Conservation (phyloP, 2,797 vertebrate genomes). For the Pangasius mekongensis region DNA sequence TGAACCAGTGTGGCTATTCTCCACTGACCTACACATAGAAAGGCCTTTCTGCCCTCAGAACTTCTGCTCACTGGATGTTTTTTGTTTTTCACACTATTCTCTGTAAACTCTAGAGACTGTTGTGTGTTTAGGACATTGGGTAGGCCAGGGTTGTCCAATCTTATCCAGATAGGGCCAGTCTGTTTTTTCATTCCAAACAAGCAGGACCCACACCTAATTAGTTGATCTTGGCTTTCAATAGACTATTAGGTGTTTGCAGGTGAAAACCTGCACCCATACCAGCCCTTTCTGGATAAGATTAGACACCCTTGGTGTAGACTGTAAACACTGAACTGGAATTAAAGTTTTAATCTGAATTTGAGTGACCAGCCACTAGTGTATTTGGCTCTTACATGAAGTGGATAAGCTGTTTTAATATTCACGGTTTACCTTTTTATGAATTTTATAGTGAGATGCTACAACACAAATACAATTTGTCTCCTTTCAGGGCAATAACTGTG, state of each 20-base stretch:
- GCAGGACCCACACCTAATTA: not conserved
- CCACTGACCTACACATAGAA: not conserved
- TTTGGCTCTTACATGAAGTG: not conserved
- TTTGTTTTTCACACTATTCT: not conserved
- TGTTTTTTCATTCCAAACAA: not conserved
- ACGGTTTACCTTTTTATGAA: conserved; percentile 1
- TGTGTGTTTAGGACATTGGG: not conserved
- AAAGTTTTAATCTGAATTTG: not conserved
- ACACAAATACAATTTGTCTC: not conserved
- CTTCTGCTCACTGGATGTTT: too few species aligned
- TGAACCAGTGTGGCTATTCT: not conserved
- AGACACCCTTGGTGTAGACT: not conserved
- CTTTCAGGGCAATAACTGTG: conserved; percentile 2
- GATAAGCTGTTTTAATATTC: conserved; percentile 29
- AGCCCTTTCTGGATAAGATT: not conserved
- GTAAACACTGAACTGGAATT: not conserved
- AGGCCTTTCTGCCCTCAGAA: not conserved
- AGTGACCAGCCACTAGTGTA: not conserved
- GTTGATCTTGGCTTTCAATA: not conserved
- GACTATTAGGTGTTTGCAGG: not conserved
- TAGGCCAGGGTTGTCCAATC: not conserved
- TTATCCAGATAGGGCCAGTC: not conserved
- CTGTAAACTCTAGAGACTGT: not conserved
- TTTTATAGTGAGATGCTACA: conserved; percentile 20
- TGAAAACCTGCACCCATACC: not conserved